phyloP scores from a whole-genome alignment of 2,888 invertebrate species.

The Liposcelis brunnea region DNA sequence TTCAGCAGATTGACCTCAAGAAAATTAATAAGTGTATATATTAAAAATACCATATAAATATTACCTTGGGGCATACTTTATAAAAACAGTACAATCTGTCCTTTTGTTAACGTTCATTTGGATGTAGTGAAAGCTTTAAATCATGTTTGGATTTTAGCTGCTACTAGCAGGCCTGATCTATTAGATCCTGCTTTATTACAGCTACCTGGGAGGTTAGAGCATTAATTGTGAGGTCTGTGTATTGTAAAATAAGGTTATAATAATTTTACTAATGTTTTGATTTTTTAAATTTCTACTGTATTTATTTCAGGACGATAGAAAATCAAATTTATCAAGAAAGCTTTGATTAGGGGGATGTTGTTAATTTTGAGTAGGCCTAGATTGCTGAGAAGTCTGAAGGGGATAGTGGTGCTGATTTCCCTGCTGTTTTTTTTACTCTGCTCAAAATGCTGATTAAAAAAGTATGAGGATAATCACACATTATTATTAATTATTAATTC shows the following conservation, averaged over 20 bases:
- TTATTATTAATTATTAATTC: too few species aligned
- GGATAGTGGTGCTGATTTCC: conserved; percentile 83
- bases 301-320: conserved; percentile 33
- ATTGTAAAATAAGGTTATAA: conserved; percentile 39
- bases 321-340: conserved; percentile 46
- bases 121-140: conserved; percentile 82
- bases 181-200: conserved; percentile 88
- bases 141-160: conserved; percentile 75
- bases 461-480: too few species aligned
- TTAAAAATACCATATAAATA: too few species aligned
- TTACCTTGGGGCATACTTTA: too few species aligned
- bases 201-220: conserved; percentile 82
- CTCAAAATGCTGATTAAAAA: conserved; percentile 52
- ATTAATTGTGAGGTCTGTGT: conserved; percentile 65
- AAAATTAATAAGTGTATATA: too few species aligned
- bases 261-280: neutral
- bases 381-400: conserved; percentile 48
- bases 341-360: conserved; percentile 41
- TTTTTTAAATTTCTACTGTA: conserved; percentile 8
- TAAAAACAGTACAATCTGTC: too few species aligned
- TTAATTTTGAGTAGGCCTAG: conserved; percentile 46
- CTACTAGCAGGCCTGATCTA: conserved; percentile 88
- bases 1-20: too few species aligned
- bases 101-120: conserved; percentile 80
- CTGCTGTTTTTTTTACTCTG: conserved; percentile 72